phyloP scores from a whole-genome alignment of 1,140 invertebrate species.

The Trichonephila clavata region DNA sequence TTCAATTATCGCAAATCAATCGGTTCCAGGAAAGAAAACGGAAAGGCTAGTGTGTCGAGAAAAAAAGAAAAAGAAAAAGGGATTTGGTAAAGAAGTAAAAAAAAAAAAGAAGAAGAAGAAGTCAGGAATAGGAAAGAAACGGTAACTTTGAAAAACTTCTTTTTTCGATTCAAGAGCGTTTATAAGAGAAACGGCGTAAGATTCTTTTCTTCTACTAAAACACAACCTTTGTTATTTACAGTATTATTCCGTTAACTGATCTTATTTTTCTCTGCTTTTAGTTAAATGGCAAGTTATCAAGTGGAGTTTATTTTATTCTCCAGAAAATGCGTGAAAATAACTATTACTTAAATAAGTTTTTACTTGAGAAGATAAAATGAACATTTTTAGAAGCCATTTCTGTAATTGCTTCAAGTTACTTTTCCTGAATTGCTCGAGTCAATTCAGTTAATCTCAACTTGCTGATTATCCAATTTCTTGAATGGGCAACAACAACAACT shows the following conservation, averaged over 20 bases:
- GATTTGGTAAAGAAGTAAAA: background rate
- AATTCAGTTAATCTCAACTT: too few species aligned
- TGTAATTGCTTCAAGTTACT: too few species aligned
- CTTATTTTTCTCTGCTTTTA: too few species aligned
- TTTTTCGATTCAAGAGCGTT: background rate
- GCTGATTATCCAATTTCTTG: too few species aligned
- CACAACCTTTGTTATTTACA: background rate
- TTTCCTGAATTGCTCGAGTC: too few species aligned
- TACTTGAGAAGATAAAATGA: too few species aligned
- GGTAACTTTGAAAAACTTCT: conserved; percentile 30
- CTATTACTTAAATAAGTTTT: background rate
- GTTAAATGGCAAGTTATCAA: background rate
- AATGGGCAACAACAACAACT: too few species aligned
- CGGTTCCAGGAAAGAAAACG: conserved; percentile 6
- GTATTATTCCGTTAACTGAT: background rate
- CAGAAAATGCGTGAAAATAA: background rate
- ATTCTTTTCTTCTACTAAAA: background rate
- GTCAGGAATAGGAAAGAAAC: background rate
- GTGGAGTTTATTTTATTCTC: background rate
- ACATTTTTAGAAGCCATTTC: too few species aligned
- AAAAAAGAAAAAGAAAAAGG: background rate
- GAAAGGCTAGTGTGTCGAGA: background rate
- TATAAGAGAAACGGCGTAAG: conserved; percentile 28
- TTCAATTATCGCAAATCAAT: conserved; percentile 75
- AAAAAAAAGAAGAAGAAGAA: background rate